Evolutionary conservation across 2,113 vertebrate species (phyloP), one percentile per base, ranked within the genome.

Genomic region (Panthera tigris): DNA sequence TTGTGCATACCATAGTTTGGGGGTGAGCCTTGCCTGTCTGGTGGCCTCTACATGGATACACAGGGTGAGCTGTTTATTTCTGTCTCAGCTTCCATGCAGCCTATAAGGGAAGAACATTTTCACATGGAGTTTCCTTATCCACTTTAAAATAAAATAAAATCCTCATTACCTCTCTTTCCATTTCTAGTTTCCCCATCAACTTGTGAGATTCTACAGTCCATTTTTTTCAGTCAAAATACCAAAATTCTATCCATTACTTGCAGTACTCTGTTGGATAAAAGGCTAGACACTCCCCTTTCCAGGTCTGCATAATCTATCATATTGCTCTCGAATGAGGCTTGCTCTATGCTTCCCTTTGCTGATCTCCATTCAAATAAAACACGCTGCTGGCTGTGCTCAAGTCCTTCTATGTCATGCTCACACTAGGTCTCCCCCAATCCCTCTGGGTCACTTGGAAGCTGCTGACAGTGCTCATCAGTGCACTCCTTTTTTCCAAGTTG

Each of bases 61-160:
- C 13, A 41, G 27, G 23, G 27, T 48, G 41, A 45, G 27, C 48
- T 96, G 23, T 1, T 82, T 25, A 80, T 79, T 9, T 68, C 16
- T 69, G 23, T 19, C 68, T 82, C 7, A 10, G 16, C 2, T 63
- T 92, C 48, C 16, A 7, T 25, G 3, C 9, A 83, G 87, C 18
- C 27, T 89, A 41, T 5, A 91, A 73, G 31, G 27, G 36, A 52
- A 55, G 21, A 29, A 31, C 1, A n/a, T 55, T 5, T 23, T 7
- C 31, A 55, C 10, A 25, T 61, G 25, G 29, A 52, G 3, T 93
- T 23, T 91, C 23, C 82, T 96, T 33, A 7, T 57, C 4, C 23
- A 31, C 92, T 96, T 94, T 90, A 93, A 93, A 92, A 94, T 74
- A 63, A 85, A 88, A 89, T 39, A 65, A 68, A 48, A 74, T 6